Base-by-base conservation (phyloP, 2,888 invertebrate species). In the Polymixis lichenea region DNA sequence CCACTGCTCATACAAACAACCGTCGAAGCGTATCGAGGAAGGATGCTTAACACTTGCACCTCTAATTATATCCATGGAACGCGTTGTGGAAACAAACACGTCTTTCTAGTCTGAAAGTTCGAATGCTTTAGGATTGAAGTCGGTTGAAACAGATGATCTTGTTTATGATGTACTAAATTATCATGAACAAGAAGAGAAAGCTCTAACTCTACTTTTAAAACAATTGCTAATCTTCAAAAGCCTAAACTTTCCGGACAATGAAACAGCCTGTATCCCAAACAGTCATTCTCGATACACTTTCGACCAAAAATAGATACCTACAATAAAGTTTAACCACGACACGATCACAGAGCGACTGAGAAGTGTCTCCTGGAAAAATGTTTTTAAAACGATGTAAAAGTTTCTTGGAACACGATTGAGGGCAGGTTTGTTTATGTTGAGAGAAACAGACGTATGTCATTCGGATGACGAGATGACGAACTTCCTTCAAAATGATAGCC, bases 11-110 rank as follows among this genome's bases (percentile, higher is more conserved):
- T 89, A 92, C 95, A 94, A 95, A 95, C 94, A 94, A 89, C 88
- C 92, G 91, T 91, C 93, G 93, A 94, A 93, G 94, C 95, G 93
- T 93, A 91, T 94, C 93, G 95, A 95, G 94, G 94, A 95, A 95
- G 95, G 95, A 95, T 95, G 94, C 94, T 94, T 94, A 94, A 93
- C 95, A 95, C 94, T 95, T 94, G 94, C 94, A 95, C 93, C 95
- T 95, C 94, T 95, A 95, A 95, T 95, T 95, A 95, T 95, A 95
- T 93, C 94, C 92, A 82, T 86, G 92, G 92, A 92, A 94, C 93
- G 93, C 90, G 89, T 87, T 94, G 90, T 88, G 84, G 91, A 93
- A 95, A 95, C 93, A 94, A 95, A 95, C 91, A 94, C 90, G 89
- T 90, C 89, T 91, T 89, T 90, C 89, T 89, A 88, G 87, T 88